These are phyloP conservation scores for Eupsittula cactorum DNA, from an alignment of 2,113 vertebrate genomes.

Conservation along the genomic window DNA sequence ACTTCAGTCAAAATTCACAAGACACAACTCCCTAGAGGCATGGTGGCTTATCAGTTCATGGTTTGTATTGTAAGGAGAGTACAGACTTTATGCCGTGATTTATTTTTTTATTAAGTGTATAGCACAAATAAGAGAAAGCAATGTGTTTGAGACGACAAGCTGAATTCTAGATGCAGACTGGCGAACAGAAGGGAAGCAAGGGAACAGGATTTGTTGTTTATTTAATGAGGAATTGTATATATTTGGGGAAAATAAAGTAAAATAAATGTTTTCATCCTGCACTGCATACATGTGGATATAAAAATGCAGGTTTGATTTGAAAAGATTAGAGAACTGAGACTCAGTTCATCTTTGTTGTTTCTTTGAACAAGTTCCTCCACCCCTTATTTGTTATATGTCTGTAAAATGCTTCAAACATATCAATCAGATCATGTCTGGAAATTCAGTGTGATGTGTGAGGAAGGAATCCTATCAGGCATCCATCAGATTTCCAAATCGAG, in stretches of 20 bases:
- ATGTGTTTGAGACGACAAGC: not conserved
- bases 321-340: not conserved
- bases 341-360: not conserved
- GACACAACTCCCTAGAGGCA: not conserved
- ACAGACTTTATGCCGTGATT: not conserved
- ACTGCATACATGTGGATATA: not conserved
- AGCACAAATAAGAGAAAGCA: not conserved
- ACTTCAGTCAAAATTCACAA: not conserved
- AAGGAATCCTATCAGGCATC: slow-evolving; percentile 6
- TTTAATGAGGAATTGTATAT: not conserved
- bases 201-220: not conserved
- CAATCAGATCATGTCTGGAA: slow-evolving; percentile 28
- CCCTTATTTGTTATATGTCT: not conserved
- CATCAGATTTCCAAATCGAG: slow-evolving; percentile 22
- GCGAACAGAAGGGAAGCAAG: not conserved
- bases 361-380: not conserved
- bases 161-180: not conserved
- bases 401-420: not conserved
- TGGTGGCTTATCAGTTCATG: not conserved
- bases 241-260: not conserved
- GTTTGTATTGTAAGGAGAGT: not conserved
- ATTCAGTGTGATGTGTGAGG: not conserved
- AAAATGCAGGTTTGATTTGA: not conserved
- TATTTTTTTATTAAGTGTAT: not conserved
- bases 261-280: not conserved